Evolutionary conservation across 2,888 invertebrate species (phyloP), one percentile per base, ranked within the genome.

Genomic region (Acrocyrtus sp.): DNA sequence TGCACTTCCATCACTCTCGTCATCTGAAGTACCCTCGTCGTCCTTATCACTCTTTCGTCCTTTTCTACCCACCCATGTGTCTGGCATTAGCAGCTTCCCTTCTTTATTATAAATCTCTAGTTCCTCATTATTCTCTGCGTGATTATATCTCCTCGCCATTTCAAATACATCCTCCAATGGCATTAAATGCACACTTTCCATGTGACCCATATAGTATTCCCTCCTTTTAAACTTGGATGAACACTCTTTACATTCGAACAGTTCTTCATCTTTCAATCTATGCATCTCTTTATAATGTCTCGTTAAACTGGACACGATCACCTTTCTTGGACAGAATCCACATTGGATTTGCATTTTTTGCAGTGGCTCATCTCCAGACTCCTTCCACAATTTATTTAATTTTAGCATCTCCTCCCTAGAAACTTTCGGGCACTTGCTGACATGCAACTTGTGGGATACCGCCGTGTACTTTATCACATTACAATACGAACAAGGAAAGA

Each of bases 241-340:
- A 17, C 70, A 70, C 2, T 29, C n/a, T 12, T 0, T 1, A 39
- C 70, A 70, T 0, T 4, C 21, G 27, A 57, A 70, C 15, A n/a
- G n/a, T n/a, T 24, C 15, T 2, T 70, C 63, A 43, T 70, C 70
- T 6, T 3, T 24, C 39, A 70, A 48, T 4, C 22, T 41, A 51
- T 70, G 70, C 26, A 70, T 53, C 5, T 63, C 70, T 6, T 15
- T 0, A n/a, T 56, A 70, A n/a, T 70, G 70, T 12, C 63, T 41
- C 1, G 51, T 51, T 24, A 70, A 15, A 17, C 34, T 50, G 26
- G 4, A 17, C 0, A 62, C 10, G 0, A 15, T 3, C 15, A 70
- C 17, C 22, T 12, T 17, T 39, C 17, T 57, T 5, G 15, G 15
- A 51, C 70, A 70, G 15, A 57, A 22, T 8, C 45, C 57, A 41